Conservation (phyloP, 2,113 vertebrate genomes). For the Sinocyclocheilus grahami region DNA sequence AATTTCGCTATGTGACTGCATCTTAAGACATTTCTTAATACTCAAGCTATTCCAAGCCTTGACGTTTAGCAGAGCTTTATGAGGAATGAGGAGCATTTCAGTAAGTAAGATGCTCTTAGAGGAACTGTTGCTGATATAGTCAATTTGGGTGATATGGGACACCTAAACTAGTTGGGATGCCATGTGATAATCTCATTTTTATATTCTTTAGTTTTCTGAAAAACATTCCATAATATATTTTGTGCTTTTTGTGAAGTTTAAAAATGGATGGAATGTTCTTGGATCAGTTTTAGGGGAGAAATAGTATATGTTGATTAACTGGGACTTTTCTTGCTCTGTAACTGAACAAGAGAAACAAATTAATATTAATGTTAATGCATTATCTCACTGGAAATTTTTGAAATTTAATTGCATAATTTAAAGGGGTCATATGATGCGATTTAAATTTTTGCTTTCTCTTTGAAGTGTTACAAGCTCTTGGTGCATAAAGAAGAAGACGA, state of each 20-base stretch:
- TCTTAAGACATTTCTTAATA: too few relatives aligned
- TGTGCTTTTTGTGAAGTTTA: neutral
- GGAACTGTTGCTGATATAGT: neutral
- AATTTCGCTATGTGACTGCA: too few relatives aligned
- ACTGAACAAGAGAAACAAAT: neutral
- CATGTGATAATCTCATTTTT: neutral
- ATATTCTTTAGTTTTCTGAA: neutral
- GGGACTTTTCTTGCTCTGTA: neutral
- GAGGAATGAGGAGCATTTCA: too few relatives aligned
- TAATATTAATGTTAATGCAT: neutral
- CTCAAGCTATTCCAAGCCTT: too few relatives aligned
- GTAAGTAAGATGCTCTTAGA: neutral
- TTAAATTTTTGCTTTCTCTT: too few relatives aligned
- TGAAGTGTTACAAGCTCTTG: too few relatives aligned
- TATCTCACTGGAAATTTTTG: neutral
- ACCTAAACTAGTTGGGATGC: neutral
- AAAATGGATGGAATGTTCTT: neutral
- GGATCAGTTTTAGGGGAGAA: neutral
- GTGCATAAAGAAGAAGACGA: too few relatives aligned
- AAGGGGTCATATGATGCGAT: neutral
- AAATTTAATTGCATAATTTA: neutral
- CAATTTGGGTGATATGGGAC: neutral
- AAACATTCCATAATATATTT: neutral
- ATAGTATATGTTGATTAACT: neutral
- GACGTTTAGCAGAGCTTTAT: neutral